phyloP scores from a whole-genome alignment of 2,113 vertebrate species.

The Triplophysa dalaica region DNA sequence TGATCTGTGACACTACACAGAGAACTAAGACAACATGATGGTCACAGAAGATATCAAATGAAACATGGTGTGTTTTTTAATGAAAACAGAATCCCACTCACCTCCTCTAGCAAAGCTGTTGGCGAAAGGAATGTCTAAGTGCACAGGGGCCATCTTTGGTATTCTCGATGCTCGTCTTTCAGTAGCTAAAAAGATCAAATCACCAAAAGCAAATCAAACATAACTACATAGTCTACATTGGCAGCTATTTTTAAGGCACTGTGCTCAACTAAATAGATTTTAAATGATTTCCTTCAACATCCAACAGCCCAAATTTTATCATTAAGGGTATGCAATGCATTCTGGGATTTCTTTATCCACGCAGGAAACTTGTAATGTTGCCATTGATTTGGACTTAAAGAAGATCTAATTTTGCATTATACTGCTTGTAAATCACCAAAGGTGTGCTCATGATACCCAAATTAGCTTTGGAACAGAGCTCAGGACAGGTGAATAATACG shows the following conservation, averaged over 20 bases:
- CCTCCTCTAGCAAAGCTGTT: conserved; percentile 96
- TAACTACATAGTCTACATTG: not conserved
- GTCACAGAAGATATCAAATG: not conserved
- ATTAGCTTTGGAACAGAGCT: not conserved
- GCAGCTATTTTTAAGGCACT: not conserved
- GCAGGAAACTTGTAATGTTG: too few species aligned
- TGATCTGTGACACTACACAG: conserved; percentile 28
- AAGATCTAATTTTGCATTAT: too few species aligned
- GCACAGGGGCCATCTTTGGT: conserved; percentile 92
- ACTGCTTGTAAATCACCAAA: too few species aligned
- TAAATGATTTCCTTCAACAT: too few species aligned
- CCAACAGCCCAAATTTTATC: too few species aligned
- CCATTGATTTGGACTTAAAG: too few species aligned
- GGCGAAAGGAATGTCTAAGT: conserved; percentile 92
- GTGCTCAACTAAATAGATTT: too few species aligned
- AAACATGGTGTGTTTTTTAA: conserved; percentile 1
- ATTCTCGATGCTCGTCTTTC: conserved; percentile 89
- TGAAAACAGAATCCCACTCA: conserved; percentile 70
- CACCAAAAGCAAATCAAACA: too few species aligned
- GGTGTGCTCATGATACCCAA: too few species aligned
- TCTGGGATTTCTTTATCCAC: too few species aligned
- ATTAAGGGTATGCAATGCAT: too few species aligned
- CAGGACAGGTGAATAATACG: not conserved
- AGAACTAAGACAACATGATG: conserved; percentile 10
- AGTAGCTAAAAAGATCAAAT: conserved; percentile 74